phyloP scores from a whole-genome alignment of 2,888 invertebrate species.

The Rhyacophila evoluta region DNA sequence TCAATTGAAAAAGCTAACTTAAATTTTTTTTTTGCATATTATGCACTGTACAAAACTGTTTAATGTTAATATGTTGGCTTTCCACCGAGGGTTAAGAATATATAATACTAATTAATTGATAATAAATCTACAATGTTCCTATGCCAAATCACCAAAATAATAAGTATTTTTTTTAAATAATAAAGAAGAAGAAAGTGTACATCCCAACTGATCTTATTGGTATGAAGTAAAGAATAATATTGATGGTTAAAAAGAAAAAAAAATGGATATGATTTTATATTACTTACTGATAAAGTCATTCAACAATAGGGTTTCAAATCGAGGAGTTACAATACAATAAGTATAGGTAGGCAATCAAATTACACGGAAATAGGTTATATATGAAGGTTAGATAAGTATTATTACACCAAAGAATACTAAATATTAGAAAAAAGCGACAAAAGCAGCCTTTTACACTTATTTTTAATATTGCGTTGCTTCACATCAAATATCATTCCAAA shows the following conservation, averaged over 20 bases:
- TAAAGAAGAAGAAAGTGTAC: conserved; percentile 38
- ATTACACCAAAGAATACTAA: not conserved
- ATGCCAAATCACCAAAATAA: too few relatives aligned
- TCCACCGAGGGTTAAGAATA: too few relatives aligned
- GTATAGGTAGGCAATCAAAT: not conserved
- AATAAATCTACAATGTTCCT: too few relatives aligned
- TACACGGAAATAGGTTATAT: not conserved
- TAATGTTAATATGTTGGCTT: too few relatives aligned
- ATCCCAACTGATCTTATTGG: conserved; percentile 5
- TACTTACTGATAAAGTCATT: not conserved
- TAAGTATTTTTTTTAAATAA: too few relatives aligned
- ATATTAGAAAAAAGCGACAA: not conserved
- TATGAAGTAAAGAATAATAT: not conserved
- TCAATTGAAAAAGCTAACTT: too few relatives aligned
- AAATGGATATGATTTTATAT: not conserved
- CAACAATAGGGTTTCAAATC: not conserved
- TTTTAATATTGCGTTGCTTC: not conserved
- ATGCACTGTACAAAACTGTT: too few relatives aligned
- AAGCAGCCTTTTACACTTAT: not conserved
- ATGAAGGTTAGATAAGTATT: not conserved
- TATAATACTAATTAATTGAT: too few relatives aligned
- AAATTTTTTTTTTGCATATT: too few relatives aligned
- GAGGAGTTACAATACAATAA: not conserved
- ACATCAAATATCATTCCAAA: not conserved
- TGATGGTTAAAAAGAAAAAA: not conserved